Evolutionary conservation across 2,888 invertebrate species (phyloP).

Genomic region (Himalopsyche kuldschensis): DNA sequence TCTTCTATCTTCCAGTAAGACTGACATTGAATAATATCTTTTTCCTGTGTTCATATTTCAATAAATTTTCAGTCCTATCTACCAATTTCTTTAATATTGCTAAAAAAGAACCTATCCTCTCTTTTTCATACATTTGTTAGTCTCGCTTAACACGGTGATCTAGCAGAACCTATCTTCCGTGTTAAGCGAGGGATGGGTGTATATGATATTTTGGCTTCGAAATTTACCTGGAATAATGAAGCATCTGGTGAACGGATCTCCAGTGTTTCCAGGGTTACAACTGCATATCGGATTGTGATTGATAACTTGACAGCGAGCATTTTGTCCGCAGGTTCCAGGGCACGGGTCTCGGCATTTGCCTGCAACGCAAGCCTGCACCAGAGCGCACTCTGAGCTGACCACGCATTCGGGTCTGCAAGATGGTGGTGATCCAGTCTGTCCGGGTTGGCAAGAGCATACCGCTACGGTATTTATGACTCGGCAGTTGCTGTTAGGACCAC

Average conservation of each 20-base stretch:
- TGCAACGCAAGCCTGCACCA: constrained; percentile 66
- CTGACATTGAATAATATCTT: no score
- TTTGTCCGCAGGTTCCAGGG: constrained; percentile 68
- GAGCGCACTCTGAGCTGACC: constrained; percentile 68
- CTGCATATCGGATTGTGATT: constrained; percentile 73
- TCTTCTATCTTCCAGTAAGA: no score
- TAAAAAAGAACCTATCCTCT: no score
- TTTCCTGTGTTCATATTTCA: no score
- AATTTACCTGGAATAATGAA: constrained; percentile 60
- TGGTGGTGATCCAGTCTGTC: constrained; percentile 66
- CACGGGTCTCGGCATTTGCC: constrained; percentile 71
- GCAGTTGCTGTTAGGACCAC: constrained; percentile 68
- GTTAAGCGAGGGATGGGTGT: no score
- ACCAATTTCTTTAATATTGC: no score
- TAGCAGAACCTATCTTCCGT: no score
- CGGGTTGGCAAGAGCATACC: constrained; percentile 63
- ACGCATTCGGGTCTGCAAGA: constrained; percentile 70
- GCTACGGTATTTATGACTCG: constrained; percentile 59
- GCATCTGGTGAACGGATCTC: constrained; percentile 68
- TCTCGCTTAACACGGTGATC: no score
- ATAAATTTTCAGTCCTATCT: no score
- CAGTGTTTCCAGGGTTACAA: constrained; percentile 62
- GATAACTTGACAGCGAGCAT: constrained; percentile 68
- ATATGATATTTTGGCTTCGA: constrained; percentile 35
- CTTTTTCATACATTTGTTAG: no score